Evolutionary conservation across 2,797 vertebrate species (phyloP).

Genomic region (Tiaroga cobitis): DNA sequence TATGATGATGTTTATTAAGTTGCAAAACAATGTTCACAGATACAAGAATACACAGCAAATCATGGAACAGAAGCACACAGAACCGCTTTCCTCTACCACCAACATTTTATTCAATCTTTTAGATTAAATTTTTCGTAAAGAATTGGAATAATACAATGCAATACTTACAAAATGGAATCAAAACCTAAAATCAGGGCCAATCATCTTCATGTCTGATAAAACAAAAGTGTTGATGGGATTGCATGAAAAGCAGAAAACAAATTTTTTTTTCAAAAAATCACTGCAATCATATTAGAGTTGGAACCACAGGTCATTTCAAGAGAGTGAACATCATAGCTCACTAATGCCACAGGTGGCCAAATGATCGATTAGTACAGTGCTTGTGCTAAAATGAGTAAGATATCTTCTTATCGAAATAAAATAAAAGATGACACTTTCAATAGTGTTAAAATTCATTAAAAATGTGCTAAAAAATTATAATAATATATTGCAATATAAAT

Average conservation of each 20-base stretch:
- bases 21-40: not conserved
- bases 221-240: slow-evolving; percentile 56
- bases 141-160: slow-evolving; percentile 80
- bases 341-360: slow-evolving; percentile 55
- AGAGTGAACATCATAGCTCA: slow-evolving; percentile 9
- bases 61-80: slow-evolving; percentile 51
- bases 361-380: slow-evolving; percentile 71
- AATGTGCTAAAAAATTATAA: slow-evolving; percentile 65
- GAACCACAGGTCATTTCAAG: slow-evolving; percentile 46
- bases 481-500: slow-evolving; percentile 68
- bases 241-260: slow-evolving; percentile 62
- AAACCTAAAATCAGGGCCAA: slow-evolving; percentile 71
- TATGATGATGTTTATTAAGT: not conserved
- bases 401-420: slow-evolving; percentile 61
- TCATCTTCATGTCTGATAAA: slow-evolving; percentile 78
- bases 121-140: slow-evolving; percentile 74
- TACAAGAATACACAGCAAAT: not conserved
- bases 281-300: slow-evolving; percentile 47
- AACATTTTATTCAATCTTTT: slow-evolving; percentile 82
- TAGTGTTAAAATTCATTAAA: slow-evolving; percentile 69
- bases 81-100: slow-evolving; percentile 73
- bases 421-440: slow-evolving; percentile 64
- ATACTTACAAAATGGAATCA: slow-evolving; percentile 79
- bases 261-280: slow-evolving; percentile 61
- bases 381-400: slow-evolving; percentile 75